phyloP scores from a whole-genome alignment of 2,113 vertebrate genomes.

The Corynorhinus townsendii region DNA sequence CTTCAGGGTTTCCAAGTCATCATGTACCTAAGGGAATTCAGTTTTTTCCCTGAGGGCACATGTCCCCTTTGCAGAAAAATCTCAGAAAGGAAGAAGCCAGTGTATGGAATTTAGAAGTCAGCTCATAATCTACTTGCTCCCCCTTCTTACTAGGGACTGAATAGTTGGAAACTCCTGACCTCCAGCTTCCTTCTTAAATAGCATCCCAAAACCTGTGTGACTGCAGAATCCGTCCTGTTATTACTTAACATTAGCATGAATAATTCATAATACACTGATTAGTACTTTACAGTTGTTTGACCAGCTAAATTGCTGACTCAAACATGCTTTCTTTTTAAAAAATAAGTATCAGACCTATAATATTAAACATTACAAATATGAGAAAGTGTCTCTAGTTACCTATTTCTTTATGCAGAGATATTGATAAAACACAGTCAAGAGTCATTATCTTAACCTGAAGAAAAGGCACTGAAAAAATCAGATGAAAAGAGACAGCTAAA shows the following conservation, averaged over 20 bases:
- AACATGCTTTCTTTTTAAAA: neutral
- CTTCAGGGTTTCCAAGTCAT: neutral
- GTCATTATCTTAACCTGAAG: constrained; percentile 2
- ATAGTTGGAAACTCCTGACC: neutral
- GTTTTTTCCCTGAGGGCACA: neutral
- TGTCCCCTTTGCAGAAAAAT: neutral
- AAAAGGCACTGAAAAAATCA: constrained; percentile 37
- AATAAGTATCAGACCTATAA: neutral
- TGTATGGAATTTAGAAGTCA: neutral
- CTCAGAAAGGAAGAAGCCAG: neutral
- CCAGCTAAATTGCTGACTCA: neutral
- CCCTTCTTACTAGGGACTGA: neutral
- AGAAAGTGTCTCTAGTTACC: neutral
- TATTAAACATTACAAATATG: neutral
- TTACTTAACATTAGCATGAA: neutral
- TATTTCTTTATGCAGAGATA: neutral
- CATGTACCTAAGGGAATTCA: neutral
- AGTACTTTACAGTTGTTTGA: constrained; percentile 6
- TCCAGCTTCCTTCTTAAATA: neutral
- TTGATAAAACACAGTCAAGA: constrained; percentile 31
- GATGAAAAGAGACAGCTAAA: constrained; percentile 35
- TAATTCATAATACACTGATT: neutral
- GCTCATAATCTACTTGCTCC: neutral
- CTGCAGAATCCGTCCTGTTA: neutral
- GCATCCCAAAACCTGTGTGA: neutral